These are phyloP conservation scores for Neoniphon sammara DNA, from an alignment of 2,797 vertebrate genomes.

Conservation along the genomic window DNA sequence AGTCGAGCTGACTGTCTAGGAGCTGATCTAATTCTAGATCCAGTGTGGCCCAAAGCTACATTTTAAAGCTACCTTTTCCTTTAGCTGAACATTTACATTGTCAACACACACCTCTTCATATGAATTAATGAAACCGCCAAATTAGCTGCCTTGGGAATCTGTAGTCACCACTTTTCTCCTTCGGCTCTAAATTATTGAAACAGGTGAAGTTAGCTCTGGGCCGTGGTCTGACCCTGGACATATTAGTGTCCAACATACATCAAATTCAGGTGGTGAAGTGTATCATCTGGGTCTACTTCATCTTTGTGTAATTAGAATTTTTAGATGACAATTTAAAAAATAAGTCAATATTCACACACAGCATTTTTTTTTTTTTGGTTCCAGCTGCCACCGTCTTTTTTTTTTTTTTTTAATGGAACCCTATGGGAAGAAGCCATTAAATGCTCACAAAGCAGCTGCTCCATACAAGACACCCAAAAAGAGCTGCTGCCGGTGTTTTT, in stretches of 20 bases:
- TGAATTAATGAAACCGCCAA: background rate
- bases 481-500: no score
- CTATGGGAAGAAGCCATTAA: no score
- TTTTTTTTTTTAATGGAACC: no score
- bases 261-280: background rate
- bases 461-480: no score
- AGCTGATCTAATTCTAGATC: background rate
- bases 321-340: no score
- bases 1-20: background rate
- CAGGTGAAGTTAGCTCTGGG: background rate
- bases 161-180: background rate
- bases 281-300: background rate
- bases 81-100: slow-evolving; percentile 40
- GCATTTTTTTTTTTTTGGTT: no score
- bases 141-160: background rate
- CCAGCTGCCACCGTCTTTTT: no score
- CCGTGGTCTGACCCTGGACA: background rate
- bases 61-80: slow-evolving; percentile 13
- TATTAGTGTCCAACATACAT: background rate
- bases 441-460: no score
- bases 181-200: background rate
- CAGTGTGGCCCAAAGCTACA: background rate
- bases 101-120: background rate
- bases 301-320: background rate
- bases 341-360: no score